These are phyloP conservation scores for Stenodema calcarata DNA, from an alignment of 2,888 invertebrate species.

Conservation along the genomic window DNA sequence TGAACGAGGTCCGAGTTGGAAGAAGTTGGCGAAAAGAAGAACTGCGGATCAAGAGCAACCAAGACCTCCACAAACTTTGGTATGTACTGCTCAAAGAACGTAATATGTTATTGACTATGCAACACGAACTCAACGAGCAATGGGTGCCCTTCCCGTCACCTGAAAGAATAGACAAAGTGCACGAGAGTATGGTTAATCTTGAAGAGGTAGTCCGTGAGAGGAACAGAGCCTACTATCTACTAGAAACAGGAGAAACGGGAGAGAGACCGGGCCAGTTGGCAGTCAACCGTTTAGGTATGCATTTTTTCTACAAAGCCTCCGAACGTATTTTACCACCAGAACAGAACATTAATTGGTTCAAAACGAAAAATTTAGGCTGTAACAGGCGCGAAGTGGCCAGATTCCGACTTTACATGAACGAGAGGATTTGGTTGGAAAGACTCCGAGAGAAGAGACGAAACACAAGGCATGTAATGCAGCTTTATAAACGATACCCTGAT, in stretches of 20 bases:
- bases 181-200: conserved; percentile 92
- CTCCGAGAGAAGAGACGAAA: conserved; percentile 67
- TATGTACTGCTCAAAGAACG: conserved; percentile 88
- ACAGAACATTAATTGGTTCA: conserved; percentile 67
- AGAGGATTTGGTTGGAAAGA: conserved; percentile 69
- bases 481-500: conserved; percentile 78
- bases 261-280: conserved; percentile 73
- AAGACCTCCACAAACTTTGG: conserved; percentile 97
- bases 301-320: conserved; percentile 61
- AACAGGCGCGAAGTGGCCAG: conserved; percentile 70
- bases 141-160: conserved; percentile 82
- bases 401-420: conserved; percentile 70
- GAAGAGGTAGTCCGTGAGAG: conserved; percentile 90
- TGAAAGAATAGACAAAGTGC: conserved; percentile 90
- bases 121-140: conserved; percentile 76
- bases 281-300: conserved; percentile 68
- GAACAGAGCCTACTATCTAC: conserved; percentile 83
- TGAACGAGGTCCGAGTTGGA: conserved; percentile 77
- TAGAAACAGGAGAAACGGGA: conserved; percentile 88
- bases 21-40: conserved; percentile 90
- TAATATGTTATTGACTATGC: conserved; percentile 97
- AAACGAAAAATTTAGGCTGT: conserved; percentile 67
- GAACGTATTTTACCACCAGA: conserved; percentile 73
- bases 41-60: conserved; percentile 90
- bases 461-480: conserved; percentile 58